Percentiles rank a stretch among this genome's conserved stretches.
Conservation (phyloP, 2,888 invertebrate genomes). For the Cataglyphis livida region DNA sequence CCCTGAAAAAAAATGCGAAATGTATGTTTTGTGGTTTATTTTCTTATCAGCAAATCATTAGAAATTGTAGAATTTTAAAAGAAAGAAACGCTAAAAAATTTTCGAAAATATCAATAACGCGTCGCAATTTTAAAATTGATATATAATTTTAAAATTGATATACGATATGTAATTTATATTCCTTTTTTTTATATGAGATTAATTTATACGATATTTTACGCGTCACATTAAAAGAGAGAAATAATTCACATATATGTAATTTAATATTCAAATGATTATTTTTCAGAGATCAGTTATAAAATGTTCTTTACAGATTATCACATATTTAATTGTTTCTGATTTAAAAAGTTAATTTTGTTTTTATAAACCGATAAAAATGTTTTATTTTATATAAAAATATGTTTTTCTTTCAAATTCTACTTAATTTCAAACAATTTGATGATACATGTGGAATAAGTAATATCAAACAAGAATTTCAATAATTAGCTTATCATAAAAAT, state of each 20-base stretch:
- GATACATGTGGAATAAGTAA: background rate
- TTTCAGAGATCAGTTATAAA: background rate
- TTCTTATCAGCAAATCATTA: background rate
- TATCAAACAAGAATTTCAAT: background rate
- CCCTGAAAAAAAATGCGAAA: background rate
- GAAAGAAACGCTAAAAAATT: background rate
- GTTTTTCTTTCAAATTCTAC: background rate
- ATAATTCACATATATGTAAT: background rate
- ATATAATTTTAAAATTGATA: background rate
- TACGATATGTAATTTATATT: background rate
- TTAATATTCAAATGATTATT: background rate
- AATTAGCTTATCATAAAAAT: constrained; percentile 2
- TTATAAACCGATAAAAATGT: background rate
- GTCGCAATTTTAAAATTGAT: background rate
- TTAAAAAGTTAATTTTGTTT: background rate
- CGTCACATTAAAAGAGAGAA: background rate
- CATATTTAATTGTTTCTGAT: background rate
- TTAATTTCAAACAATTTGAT: background rate
- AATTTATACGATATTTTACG: background rate
- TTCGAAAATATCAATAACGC: background rate
- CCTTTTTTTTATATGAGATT: background rate
- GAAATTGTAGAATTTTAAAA: background rate
- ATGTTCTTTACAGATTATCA: too few species aligned
- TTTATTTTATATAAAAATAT: background rate
- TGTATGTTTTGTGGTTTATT: background rate